Evolutionary conservation across 2,113 vertebrate species (phyloP).

Genomic region (Grantiella picta): DNA sequence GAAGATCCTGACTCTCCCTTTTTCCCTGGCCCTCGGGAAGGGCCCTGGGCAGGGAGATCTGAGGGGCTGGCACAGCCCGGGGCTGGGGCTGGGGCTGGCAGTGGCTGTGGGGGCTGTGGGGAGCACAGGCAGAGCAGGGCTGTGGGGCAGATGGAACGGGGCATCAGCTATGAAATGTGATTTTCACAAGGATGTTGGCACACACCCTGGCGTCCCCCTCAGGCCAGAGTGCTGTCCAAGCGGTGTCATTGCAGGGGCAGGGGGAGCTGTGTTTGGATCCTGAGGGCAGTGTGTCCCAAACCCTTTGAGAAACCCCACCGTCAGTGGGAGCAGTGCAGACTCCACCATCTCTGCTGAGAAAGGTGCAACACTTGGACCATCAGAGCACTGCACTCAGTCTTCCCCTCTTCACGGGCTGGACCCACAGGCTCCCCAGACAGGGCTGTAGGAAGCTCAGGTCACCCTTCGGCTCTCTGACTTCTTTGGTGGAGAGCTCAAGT

Average conservation of each 20-base stretch:
- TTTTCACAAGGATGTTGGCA: background rate
- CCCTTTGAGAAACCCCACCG: background rate
- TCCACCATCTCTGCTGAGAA: background rate
- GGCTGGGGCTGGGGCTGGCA: fast-evolving
- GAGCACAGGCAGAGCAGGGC: background rate
- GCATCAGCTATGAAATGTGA: background rate
- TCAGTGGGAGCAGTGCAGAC: fast-evolving
- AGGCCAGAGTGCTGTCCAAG: fast-evolving
- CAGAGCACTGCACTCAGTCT: fast-evolving
- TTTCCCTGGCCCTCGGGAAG: fast-evolving
- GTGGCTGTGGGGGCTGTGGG: fast-evolving
- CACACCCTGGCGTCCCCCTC: fast-evolving
- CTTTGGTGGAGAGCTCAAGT: background rate
- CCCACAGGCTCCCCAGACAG: fast-evolving
- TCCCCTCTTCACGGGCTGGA: background rate
- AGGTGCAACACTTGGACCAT: fast-evolving
- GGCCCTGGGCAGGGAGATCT: fast-evolving
- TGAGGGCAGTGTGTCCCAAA: background rate
- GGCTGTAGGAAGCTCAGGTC: background rate
- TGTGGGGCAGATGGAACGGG: fast-evolving
- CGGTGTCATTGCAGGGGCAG: fast-evolving
- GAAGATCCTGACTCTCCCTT: background rate
- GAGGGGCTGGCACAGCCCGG: fast-evolving
- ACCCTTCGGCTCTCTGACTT: background rate
- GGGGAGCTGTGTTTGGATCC: background rate